Base-by-base conservation (phyloP, 2,888 invertebrate genomes). In the Coremacera marginata region DNA sequence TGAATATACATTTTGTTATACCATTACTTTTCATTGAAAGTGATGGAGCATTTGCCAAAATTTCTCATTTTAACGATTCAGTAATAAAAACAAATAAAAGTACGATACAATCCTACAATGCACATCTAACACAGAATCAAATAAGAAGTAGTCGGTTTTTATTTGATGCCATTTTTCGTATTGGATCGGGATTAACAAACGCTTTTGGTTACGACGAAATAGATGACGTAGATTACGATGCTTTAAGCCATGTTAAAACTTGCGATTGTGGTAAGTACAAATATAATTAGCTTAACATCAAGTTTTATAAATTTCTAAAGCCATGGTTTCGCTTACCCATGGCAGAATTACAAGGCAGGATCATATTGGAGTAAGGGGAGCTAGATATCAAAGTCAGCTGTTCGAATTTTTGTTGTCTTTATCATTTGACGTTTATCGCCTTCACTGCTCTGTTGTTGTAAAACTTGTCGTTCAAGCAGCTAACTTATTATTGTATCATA, bases 131-230 rank as follows among this genome's bases (percentile, higher is more conserved):
- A 34, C n/a, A 31, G 31, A 79, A 22, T n/a, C 67, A 31, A 51
- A 57, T 55, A 22, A 91, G 94, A 84, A 91, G 91, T 8, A 92
- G 92, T 80, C 91, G 92, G 86, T 94, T 95, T 88, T 90, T 94
- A 76, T 94, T 95, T 86, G 94, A 95, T 86, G 92, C 93, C 37
- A 90, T 95, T 78, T 93, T 94, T 86, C 93, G 94, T 14, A 89
- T 94, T 80, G 93, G 93, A 84, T 91, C 75, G 82, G 91, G 88
- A 31, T 83, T 89, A 70, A 85, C 86, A 51, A 87, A 85, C 81
- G 87, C 84, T 37, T 89, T 89, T 55, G 88, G 91, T 63, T 91
- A 91, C 73, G 91, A 91, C 71, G 91, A 91, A 11, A 62, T 79
- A 75, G 92, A 91, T 82, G 92, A 92, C 51, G 91, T 91, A 65